A percentile compares a stretch with the other conserved stretches of the same genome.
phyloP scores from a whole-genome alignment of 1,140 invertebrate genomes.

The Drosophila arawakana region DNA sequence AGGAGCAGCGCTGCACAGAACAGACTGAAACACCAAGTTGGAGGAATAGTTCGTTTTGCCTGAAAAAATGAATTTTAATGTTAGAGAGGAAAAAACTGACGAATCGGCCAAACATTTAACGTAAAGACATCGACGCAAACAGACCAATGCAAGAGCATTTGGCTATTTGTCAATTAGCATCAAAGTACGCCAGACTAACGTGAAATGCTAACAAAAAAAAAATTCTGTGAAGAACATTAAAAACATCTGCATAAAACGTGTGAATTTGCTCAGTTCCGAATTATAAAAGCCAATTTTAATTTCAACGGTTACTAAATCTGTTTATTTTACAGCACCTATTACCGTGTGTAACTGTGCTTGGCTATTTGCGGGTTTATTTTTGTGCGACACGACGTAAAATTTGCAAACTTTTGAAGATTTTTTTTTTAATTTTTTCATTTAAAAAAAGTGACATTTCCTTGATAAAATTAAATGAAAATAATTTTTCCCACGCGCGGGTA shows the following conservation, averaged over 20 bases:
- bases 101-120: slow-evolving; percentile 58
- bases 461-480: neutral
- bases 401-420: neutral
- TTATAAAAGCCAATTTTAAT: slow-evolving; percentile 19
- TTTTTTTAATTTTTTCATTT: no score
- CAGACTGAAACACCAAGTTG: neutral
- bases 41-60: slow-evolving; percentile 20
- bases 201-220: neutral
- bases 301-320: neutral
- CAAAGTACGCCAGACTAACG: neutral
- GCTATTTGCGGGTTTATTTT: neutral
- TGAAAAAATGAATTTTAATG: slow-evolving; percentile 76
- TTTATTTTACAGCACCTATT: neutral
- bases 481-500: neutral
- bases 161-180: slow-evolving; percentile 14
- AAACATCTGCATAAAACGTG: neutral
- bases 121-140: slow-evolving; percentile 69
- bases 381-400: neutral
- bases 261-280: slow-evolving; percentile 10
- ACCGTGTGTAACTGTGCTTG: slow-evolving; percentile 5
- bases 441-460: no score
- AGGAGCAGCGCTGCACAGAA: slow-evolving; percentile 37
- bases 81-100: slow-evolving; percentile 27
- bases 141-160: slow-evolving; percentile 46
- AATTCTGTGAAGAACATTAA: slow-evolving; percentile 1